Evolutionary conservation across 2,113 vertebrate genomes (phyloP), one percentile per base, ranked within the genome.

Genomic region (Vulpes vulpes): DNA sequence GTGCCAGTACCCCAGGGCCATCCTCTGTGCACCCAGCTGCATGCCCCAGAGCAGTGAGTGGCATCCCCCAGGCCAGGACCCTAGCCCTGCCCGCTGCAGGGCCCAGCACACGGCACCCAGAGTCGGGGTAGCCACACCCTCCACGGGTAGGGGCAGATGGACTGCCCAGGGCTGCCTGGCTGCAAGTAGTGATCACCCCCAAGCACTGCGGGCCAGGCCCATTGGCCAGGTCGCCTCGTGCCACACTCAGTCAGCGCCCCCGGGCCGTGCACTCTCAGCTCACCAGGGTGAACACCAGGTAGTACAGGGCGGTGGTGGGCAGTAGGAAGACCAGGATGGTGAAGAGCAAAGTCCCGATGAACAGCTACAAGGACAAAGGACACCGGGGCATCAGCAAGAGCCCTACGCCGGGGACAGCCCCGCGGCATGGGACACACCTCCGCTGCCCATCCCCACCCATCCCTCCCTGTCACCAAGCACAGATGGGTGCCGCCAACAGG

Each of bases 211-310:
- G 73, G 9, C 25, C 23, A 64, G 49, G 64, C 4, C 60, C 65
- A 51, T 6, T 0, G 0, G 43, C 73, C 73, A 27, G 73, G 7
- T 76, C 1, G 0, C 25, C 49, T 81, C 2, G 32, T 27, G 8
- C 11, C 27, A 43, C 55, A 22, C 2, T 5, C 19, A 12, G 43
- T 43, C 67, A 11, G 15, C 11, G 8, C 16, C 78, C n/a, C 78
- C 9, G 4, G 4, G 49, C 30, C 5, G 27, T 2, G 1, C 0
- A 17, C 55, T 0, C 35, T 67, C 0, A 1, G 35, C 99, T 98
- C 98, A 99, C 99, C 99, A 99, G 98, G 16, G 99, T 99, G 95
- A 99, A 99, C 87, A 99, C 99, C 98, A 99, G 99, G 98, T 99
- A 99, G 98, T 99, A 99, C 38, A 99, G 99, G 0, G 99, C 99